phyloP scores from a whole-genome alignment of 2,888 invertebrate genomes.

The Dryobotodes eremita region DNA sequence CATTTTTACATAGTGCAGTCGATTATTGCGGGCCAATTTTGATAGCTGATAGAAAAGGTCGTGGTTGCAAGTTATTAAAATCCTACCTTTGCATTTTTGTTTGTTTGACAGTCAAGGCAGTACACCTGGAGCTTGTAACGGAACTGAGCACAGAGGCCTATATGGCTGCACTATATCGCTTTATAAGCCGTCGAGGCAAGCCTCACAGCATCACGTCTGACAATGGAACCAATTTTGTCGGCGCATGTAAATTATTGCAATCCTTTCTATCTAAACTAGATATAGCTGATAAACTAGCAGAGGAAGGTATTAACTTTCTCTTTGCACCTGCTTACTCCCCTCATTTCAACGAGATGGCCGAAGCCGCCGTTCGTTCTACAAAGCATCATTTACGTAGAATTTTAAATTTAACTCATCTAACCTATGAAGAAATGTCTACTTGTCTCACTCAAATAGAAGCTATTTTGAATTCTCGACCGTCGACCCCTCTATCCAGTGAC shows the following conservation, averaged over 20 bases:
- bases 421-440: too few relatives aligned
- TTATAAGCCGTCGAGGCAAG: neutral
- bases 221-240: neutral
- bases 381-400: neutral
- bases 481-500: too few relatives aligned
- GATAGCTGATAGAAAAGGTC: slow-evolving; percentile 4
- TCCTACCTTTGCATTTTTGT: slow-evolving; percentile 1
- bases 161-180: slow-evolving; percentile 1
- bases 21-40: slow-evolving; percentile 4
- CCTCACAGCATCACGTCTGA: neutral
- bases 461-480: too few relatives aligned
- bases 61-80: neutral
- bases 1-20: neutral
- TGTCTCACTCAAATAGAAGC: too few relatives aligned
- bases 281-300: slow-evolving; percentile 12
- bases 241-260: slow-evolving; percentile 3
- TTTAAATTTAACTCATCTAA: neutral
- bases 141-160: too few relatives aligned
- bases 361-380: neutral
- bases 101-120: slow-evolving; percentile 3
- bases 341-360: neutral
- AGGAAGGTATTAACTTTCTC: neutral
- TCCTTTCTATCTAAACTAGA: neutral
- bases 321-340: neutral
- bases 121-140: slow-evolving; percentile 1